Evolutionary conservation across 2,888 invertebrate genomes (phyloP).

Genomic region (Rhodophaea formosa): DNA sequence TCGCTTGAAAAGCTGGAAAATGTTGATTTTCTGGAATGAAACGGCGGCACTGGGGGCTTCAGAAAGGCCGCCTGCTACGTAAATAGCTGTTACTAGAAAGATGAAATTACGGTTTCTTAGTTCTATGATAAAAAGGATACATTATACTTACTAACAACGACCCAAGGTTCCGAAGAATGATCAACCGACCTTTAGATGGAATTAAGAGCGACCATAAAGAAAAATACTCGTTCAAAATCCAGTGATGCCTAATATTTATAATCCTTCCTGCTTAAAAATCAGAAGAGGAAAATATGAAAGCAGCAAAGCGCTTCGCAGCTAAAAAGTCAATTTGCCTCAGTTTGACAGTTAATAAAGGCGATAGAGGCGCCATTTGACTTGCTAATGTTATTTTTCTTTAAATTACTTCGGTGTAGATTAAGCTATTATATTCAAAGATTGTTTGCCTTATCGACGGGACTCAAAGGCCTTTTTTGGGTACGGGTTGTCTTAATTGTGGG

Average conservation of each 20-base stretch:
- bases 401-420: conserved; percentile 72
- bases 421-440: conserved; percentile 70
- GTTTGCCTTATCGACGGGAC: conserved; percentile 53
- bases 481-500: conserved; percentile 3
- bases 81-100: no score
- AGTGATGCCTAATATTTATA: neutral
- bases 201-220: no score
- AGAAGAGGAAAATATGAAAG: conserved; percentile 42
- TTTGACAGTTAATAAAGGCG: conserved; percentile 76
- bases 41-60: no score
- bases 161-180: no score
- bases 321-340: conserved; percentile 65
- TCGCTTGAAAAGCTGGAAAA: no score
- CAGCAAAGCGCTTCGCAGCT: conserved; percentile 56
- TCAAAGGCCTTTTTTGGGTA: neutral
- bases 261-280: conserved; percentile 19
- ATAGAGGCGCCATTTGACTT: conserved; percentile 72
- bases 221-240: no score
- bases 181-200: no score
- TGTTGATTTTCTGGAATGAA: no score
- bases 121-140: no score
- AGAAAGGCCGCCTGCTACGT: no score
- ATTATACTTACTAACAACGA: no score
- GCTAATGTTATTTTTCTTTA: conserved; percentile 80
- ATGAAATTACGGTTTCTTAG: no score